Conservation (phyloP, 2,113 vertebrate species). For the Calidris pygmaea region DNA sequence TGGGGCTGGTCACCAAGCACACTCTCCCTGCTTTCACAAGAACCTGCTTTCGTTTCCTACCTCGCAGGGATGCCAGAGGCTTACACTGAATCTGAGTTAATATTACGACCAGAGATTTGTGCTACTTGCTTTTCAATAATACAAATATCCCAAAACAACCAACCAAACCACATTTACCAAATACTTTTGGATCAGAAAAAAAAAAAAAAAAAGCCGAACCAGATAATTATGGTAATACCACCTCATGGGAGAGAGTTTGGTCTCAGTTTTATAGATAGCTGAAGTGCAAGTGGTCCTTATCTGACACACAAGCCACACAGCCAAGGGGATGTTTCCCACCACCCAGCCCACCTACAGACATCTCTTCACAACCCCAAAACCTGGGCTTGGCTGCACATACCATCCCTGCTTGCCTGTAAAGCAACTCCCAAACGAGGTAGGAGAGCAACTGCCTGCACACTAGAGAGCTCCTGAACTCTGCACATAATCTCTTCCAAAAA, state of each 20-base stretch:
- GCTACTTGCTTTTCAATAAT: background rate
- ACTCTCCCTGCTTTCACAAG: rapidly evolving
- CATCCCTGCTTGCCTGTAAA: background rate
- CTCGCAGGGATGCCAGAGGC: background rate
- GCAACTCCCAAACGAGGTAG: background rate
- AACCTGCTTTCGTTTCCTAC: background rate
- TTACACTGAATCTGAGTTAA: rapidly evolving
- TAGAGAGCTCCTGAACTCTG: background rate
- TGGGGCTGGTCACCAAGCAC: background rate
- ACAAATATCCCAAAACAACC: background rate
- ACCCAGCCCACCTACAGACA: background rate
- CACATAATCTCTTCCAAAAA: background rate
- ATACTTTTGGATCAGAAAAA: background rate
- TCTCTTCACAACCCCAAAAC: background rate
- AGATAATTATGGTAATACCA: background rate
- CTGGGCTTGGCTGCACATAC: no score
- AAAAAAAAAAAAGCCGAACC: background rate
- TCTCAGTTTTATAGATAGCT: background rate
- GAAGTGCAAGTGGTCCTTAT: background rate
- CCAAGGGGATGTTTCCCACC: rapidly evolving
- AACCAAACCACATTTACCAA: background rate
- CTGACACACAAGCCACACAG: no score
- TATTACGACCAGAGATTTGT: rapidly evolving
- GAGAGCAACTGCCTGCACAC: background rate
- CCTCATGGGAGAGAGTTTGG: no score